Evolutionary conservation across 2,888 invertebrate species (phyloP).

Genomic region (Agrochola circellaris): DNA sequence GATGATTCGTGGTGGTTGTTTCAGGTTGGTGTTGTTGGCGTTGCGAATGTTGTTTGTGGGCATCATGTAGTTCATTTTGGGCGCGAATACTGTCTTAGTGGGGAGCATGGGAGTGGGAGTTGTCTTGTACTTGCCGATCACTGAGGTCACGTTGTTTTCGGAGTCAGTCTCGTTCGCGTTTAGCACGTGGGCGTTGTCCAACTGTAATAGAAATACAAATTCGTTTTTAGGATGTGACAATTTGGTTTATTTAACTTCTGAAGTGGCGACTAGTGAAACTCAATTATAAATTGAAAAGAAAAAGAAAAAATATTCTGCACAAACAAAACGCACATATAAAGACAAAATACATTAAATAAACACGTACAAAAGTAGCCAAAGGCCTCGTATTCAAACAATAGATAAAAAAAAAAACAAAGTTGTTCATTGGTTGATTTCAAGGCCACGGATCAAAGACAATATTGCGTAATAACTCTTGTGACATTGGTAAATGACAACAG

Average conservation of each 20-base stretch:
- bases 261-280: not conserved
- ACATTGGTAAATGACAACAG: too few relatives aligned
- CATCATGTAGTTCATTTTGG: conserved; percentile 87
- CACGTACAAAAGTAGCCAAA: too few relatives aligned
- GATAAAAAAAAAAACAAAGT: too few relatives aligned
- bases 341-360: too few relatives aligned
- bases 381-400: too few relatives aligned
- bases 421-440: too few relatives aligned
- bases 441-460: too few relatives aligned
- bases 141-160: conserved; percentile 86
- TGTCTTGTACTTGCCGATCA: conserved; percentile 87
- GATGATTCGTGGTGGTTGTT: conserved; percentile 81
- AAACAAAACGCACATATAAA: too few relatives aligned
- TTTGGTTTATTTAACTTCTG: not conserved
- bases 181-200: conserved; percentile 84
- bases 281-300: not conserved
- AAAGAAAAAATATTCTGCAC: too few relatives aligned
- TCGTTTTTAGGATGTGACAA: not conserved
- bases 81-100: conserved; percentile 83
- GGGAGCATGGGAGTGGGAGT: conserved; percentile 86
- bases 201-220: conserved; percentile 70
- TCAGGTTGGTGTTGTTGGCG: conserved; percentile 84
- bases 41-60: conserved; percentile 87
- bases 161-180: conserved; percentile 86
- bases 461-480: too few relatives aligned